Evolutionary conservation across 2,113 vertebrate species (phyloP), one percentile per base, ranked within the genome.

Genomic region (Ptyas mucosa): DNA sequence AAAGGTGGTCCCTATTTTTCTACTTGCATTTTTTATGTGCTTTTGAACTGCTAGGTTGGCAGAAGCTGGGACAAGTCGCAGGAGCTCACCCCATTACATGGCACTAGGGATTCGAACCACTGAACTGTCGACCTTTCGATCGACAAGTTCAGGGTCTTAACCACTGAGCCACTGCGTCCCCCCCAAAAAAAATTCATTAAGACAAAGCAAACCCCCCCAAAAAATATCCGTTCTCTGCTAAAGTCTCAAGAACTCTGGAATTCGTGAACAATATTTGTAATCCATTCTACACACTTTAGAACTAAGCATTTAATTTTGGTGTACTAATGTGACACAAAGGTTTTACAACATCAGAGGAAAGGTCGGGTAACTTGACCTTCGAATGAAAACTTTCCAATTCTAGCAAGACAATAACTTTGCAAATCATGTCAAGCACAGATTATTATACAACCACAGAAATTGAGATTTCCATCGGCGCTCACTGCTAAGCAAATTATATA

Each of bases 401-500:
- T 91, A 91, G 92, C 94, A 94, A 91, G 90, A 46, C 95, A 95
- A 96, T 96, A 95, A 94, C 5, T 88, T 92, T 92, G 90, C 95
- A 96, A 96, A 95, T 95, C 88, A 95, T 93, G 93, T 93, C 95
- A 94, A 88, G 88, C 49, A 89, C 92, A 96, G 95, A 96, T 97
- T 96, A 94, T 96, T 96, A 96, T 61, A 89, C 93, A 92, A 94
- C 92, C 87, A 96, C 14, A 85, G 53, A 96, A 95, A 96, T 93
- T 90, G 87, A 87, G 92, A 89, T 93, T 97, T 96, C 96, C 94
- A 94, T 95, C 94, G 94, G 94, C 96, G 93, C 94, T 94, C 94
- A 85, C 53, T 92, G 93, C 93, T 92, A 96, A 97, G 96, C 95
- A 97, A 97, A 95, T 97, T 96, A 96, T 96, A 95, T 94, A 96